A percentile compares a stretch with the other conserved stretches of the same genome.
Evolutionary conservation across 2,113 vertebrate genomes (phyloP).

Genomic region (Lycocorax pyrrhopterus): DNA sequence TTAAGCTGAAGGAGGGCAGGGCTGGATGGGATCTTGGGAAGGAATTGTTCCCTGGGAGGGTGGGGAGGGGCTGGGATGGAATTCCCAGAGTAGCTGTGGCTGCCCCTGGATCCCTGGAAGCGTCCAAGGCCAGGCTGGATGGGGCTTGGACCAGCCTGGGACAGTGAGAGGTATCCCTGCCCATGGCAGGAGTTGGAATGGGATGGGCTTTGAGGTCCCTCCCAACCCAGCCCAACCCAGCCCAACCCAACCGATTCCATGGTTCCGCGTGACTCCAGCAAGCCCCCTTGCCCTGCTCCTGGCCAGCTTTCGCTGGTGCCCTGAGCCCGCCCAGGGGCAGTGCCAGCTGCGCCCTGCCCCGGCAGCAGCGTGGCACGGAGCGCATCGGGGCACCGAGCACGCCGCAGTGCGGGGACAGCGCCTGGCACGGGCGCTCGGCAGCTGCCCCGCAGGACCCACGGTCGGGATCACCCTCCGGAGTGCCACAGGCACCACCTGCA

Average conservation of each 20-base stretch:
- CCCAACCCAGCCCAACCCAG: neutral
- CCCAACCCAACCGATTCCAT: neutral
- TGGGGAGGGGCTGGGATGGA: neutral
- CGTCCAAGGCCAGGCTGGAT: neutral
- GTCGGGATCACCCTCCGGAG: neutral
- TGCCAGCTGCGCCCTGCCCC: neutral
- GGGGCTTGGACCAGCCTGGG: neutral
- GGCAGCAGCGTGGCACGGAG: neutral
- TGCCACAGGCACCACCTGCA: neutral
- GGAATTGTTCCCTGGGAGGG: neutral
- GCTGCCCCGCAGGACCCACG: rapidly evolving
- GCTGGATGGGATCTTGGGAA: neutral
- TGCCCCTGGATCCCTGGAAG: neutral
- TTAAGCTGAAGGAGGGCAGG: neutral
- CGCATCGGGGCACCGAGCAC: neutral
- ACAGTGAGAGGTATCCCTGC: neutral
- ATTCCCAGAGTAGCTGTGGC: neutral
- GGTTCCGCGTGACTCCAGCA: neutral
- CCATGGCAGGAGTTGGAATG: rapidly evolving
- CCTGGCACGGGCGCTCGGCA: too few relatives aligned
- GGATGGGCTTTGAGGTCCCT: neutral
- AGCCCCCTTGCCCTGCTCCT: neutral
- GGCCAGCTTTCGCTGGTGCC: neutral
- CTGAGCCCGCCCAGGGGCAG: neutral
- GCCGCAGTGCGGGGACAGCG: neutral